A percentile compares a stretch with the other conserved stretches of the same genome.
Conservation (phyloP, 2,888 invertebrate genomes). For the Cerceris ruficornis region DNA sequence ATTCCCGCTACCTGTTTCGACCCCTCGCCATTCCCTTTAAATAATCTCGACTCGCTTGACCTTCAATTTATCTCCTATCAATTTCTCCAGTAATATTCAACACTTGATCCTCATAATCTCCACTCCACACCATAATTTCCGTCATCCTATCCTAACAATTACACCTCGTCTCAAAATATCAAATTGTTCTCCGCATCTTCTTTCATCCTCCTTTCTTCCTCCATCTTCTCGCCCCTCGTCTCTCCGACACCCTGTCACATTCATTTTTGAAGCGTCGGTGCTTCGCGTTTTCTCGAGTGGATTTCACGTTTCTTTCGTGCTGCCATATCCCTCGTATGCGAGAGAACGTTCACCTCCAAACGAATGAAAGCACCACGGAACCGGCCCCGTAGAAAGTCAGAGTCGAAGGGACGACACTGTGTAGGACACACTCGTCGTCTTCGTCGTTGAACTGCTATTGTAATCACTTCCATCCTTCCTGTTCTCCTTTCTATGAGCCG, state of each 20-base stretch:
- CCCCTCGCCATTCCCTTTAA: too few relatives aligned
- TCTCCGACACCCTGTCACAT: not conserved
- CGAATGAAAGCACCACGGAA: constrained; percentile 20
- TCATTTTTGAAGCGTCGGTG: constrained; percentile 45
- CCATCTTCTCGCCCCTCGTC: too few relatives aligned
- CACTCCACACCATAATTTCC: too few relatives aligned
- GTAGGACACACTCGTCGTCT: constrained; percentile 30
- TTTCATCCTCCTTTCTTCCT: too few relatives aligned
- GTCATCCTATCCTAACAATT: too few relatives aligned
- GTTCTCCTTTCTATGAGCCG: constrained; percentile 31
- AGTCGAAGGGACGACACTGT: constrained; percentile 32
- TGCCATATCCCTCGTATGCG: constrained; percentile 12
- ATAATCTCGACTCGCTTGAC: too few relatives aligned
- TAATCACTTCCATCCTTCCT: constrained; percentile 43
- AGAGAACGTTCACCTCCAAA: constrained; percentile 30
- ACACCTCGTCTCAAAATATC: too few relatives aligned
- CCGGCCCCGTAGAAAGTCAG: constrained; percentile 36
- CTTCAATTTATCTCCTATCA: too few relatives aligned
- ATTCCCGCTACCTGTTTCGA: too few relatives aligned
- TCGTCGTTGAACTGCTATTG: constrained; percentile 25
- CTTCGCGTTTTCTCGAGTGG: constrained; percentile 57
- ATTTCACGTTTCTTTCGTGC: constrained; percentile 31
- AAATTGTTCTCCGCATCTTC: too few relatives aligned
- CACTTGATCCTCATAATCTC: too few relatives aligned
- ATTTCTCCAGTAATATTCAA: too few relatives aligned